Conservation (phyloP, 2,113 vertebrate species). For the Bostrychus sinensis region DNA sequence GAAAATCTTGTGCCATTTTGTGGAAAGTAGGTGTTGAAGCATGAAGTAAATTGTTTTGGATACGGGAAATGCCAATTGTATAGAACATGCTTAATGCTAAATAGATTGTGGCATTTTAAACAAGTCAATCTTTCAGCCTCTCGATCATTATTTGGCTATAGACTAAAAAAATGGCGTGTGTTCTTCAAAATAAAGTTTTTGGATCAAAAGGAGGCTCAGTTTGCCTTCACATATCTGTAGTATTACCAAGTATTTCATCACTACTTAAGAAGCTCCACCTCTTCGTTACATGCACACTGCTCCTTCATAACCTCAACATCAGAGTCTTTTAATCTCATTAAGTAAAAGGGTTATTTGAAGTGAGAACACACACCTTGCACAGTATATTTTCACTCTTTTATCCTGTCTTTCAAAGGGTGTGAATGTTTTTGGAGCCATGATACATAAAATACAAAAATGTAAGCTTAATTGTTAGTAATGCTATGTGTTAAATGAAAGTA, state of each 20-base stretch:
- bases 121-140: background rate
- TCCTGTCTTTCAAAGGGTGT: background rate
- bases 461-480: background rate
- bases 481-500: too few relatives aligned
- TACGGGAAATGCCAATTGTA: conserved; percentile 3
- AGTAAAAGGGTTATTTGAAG: conserved; percentile 42
- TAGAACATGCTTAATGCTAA: background rate
- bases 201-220: conserved; percentile 11
- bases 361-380: conserved; percentile 20
- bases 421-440: background rate
- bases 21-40: conserved; percentile 8
- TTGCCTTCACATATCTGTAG: conserved; percentile 24
- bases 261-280: conserved; percentile 42
- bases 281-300: conserved; percentile 31
- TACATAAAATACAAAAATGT: background rate
- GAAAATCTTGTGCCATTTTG: conserved; percentile 24
- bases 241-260: conserved; percentile 64
- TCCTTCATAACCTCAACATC: conserved; percentile 35
- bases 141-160: background rate
- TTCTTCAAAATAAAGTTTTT: conserved; percentile 13
- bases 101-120: background rate
- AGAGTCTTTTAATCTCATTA: conserved; percentile 56
- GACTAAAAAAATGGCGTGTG: background rate
- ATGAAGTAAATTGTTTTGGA: conserved; percentile 6
- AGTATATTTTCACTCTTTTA: conserved; percentile 2